Percentiles rank a stretch among this genome's conserved stretches.
phyloP scores from a whole-genome alignment of 2,888 invertebrate genomes.

The Clivina fossor region DNA sequence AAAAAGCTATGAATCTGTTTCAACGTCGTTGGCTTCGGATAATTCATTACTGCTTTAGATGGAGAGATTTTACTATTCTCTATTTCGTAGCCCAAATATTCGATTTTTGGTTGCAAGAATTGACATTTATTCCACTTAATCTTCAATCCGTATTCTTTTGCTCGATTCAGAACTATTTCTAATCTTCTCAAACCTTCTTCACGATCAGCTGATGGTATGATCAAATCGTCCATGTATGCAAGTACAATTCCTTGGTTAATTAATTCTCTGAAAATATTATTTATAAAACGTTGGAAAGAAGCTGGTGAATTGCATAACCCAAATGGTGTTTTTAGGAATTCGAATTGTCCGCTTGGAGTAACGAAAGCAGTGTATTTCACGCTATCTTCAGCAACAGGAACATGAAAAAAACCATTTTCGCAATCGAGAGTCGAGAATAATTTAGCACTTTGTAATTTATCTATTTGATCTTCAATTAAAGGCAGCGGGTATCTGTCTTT shows the following conservation, averaged over 20 bases:
- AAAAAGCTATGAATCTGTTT: constrained; percentile 34
- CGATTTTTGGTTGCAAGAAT: constrained; percentile 42
- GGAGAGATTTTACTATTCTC: constrained; percentile 22
- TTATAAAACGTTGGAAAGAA: constrained; percentile 1
- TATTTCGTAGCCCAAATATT: constrained; percentile 28
- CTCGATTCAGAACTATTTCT: constrained; percentile 40
- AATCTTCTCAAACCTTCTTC: constrained; percentile 40
- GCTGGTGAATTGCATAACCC: background rate
- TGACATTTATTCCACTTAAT: constrained; percentile 48
- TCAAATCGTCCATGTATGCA: constrained; percentile 41
- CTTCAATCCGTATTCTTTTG: constrained; percentile 40
- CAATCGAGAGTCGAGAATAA: constrained; percentile 35
- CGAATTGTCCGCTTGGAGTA: background rate
- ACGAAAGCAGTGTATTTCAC: background rate
- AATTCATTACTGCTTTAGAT: constrained; percentile 35
- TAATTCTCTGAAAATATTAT: constrained; percentile 20
- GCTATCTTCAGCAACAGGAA: background rate
- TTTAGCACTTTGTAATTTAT: constrained; percentile 36
- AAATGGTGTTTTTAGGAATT: background rate
- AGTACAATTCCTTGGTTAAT: constrained; percentile 20
- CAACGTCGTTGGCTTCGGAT: constrained; percentile 28
- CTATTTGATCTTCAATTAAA: constrained; percentile 43
- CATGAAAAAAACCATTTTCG: background rate
- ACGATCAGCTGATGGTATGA: constrained; percentile 35
- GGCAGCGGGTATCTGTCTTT: constrained; percentile 44